A percentile compares a stretch with the other conserved stretches of the same genome.
Evolutionary conservation across 2,888 invertebrate species (phyloP).

Genomic region (Pecten maximus): DNA sequence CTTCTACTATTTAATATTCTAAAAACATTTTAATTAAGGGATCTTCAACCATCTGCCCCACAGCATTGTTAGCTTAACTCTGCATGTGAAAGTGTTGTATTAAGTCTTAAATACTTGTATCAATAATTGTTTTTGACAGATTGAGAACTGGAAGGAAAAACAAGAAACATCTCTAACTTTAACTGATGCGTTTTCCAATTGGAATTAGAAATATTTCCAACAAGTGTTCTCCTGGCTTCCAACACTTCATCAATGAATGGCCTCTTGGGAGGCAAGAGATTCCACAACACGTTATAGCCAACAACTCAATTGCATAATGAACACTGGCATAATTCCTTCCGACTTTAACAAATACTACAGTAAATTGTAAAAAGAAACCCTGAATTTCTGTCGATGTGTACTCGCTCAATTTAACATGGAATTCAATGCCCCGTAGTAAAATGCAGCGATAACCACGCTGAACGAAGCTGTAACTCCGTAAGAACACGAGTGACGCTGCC

Average conservation of each 20-base stretch:
- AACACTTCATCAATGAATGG: neutral
- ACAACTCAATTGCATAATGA: neutral
- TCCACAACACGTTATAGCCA: neutral
- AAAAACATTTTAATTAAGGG: too few species aligned
- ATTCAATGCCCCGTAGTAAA: neutral
- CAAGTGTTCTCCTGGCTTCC: neutral
- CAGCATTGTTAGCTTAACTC: neutral
- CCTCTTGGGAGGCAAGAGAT: neutral
- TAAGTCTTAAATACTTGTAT: neutral
- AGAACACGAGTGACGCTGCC: neutral
- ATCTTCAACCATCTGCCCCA: neutral
- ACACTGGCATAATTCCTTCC: neutral
- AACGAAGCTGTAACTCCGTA: neutral
- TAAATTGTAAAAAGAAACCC: neutral
- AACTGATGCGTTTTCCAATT: neutral
- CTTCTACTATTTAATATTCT: too few species aligned
- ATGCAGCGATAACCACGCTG: neutral
- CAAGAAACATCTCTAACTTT: neutral
- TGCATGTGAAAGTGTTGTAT: neutral
- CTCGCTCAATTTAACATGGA: conserved; percentile 20
- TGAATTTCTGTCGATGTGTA: neutral
- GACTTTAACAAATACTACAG: neutral
- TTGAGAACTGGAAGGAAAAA: neutral
- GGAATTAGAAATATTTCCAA: conserved; percentile 14
- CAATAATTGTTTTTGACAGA: neutral